Conservation (phyloP, 2,888 invertebrate species). For the Malthinus flaveolus region DNA sequence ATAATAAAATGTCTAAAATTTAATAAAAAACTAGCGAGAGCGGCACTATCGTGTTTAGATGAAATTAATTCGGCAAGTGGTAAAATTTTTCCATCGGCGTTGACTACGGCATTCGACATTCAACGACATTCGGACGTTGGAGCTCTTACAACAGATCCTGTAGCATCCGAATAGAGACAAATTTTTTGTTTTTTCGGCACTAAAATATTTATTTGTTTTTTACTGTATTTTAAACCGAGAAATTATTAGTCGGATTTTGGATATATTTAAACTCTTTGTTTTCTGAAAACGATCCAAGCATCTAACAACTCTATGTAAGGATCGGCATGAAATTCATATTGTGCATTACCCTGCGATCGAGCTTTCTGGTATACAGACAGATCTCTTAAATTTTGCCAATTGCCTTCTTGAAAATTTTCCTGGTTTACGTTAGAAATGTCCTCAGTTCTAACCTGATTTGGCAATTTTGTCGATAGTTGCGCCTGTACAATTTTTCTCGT, state of each 20-base stretch:
- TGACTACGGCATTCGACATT: background rate
- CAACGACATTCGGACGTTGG: background rate
- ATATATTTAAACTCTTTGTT: background rate
- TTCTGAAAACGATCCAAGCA: background rate
- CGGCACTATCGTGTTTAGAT: constrained; percentile 1
- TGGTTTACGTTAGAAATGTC: background rate
- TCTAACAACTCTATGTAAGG: background rate
- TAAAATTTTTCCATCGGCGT: background rate
- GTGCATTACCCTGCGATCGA: background rate
- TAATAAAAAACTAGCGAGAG: constrained; percentile 1
- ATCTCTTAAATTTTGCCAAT: background rate
- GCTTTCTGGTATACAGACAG: background rate
- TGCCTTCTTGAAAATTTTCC: background rate
- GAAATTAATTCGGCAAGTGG: background rate
- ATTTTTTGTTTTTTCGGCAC: background rate
- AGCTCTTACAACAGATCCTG: background rate
- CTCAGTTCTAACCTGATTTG: background rate
- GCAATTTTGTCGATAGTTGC: background rate
- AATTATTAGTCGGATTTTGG: background rate
- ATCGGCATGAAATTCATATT: background rate
- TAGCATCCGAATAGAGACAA: background rate
- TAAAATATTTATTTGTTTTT: background rate
- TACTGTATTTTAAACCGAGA: background rate
- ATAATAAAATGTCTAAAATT: constrained; percentile 1
- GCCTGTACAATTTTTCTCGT: background rate